A percentile compares a stretch with the other conserved stretches of the same genome.
Conservation (phyloP, 2,888 invertebrate species). For the Baccha elongata region DNA sequence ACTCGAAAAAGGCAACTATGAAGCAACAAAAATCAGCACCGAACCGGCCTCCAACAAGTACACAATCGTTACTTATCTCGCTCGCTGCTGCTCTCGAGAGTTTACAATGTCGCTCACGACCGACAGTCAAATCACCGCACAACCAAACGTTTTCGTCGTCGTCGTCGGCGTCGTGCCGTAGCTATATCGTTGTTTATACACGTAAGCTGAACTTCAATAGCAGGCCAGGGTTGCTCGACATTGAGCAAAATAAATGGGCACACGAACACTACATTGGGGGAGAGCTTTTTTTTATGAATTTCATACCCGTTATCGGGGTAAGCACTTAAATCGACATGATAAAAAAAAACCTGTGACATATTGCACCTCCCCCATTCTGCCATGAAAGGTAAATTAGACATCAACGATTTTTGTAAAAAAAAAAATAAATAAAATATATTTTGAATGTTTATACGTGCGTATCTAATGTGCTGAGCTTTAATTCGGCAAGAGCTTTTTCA, state of each 20-base stretch:
- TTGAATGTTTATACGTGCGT: constrained; percentile 24
- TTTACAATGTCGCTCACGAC: constrained; percentile 64
- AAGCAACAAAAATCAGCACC: constrained; percentile 41
- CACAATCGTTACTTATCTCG: constrained; percentile 65
- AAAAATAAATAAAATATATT: constrained; percentile 8
- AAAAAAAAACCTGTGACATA: constrained; percentile 53
- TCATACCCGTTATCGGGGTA: constrained; percentile 62
- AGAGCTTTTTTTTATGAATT: constrained; percentile 49
- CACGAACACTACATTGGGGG: constrained; percentile 70
- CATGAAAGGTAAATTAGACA: constrained; percentile 27
- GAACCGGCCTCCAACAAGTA: constrained; percentile 72
- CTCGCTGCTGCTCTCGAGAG: constrained; percentile 35
- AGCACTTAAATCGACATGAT: constrained; percentile 5
- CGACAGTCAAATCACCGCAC: constrained; percentile 10
- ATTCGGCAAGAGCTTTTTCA: constrained; percentile 42
- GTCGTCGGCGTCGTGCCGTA: background rate
- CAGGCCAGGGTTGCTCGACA: constrained; percentile 75
- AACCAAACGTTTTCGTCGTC: constrained; percentile 13
- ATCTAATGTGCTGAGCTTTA: constrained; percentile 25
- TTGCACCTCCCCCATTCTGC: constrained; percentile 53
- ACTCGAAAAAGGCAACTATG: constrained; percentile 40
- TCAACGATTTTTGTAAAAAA: constrained; percentile 17
- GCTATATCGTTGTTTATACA: constrained; percentile 28
- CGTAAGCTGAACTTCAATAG: constrained; percentile 74
- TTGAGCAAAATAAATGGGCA: constrained; percentile 73